These are phyloP conservation scores for Drosophila carrolli DNA, from an alignment of 1,140 invertebrate genomes.

Conservation along the genomic window DNA sequence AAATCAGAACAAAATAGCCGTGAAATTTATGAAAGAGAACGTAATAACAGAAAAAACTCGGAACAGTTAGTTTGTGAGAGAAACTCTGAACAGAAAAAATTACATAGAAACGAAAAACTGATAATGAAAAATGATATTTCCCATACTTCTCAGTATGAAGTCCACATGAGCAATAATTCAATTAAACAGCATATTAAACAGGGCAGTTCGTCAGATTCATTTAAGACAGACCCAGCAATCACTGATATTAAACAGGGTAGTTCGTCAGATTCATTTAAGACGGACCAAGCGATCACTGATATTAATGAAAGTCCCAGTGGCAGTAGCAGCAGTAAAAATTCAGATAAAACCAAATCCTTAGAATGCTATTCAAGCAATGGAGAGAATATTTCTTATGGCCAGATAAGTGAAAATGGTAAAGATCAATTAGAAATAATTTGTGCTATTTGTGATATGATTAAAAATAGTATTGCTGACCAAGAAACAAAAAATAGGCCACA, in stretches of 20 bases:
- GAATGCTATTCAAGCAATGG: not conserved
- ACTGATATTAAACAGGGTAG: not conserved
- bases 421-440: not conserved
- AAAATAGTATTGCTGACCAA: no score
- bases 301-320: not conserved
- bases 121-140: not conserved
- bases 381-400: not conserved
- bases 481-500: no score
- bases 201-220: not conserved
- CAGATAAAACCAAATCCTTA: not conserved
- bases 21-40: not conserved
- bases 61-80: not conserved
- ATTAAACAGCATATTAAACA: not conserved
- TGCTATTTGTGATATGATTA: no score
- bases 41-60: not conserved
- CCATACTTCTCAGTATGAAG: no score
- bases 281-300: not conserved
- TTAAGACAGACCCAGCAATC: no score
- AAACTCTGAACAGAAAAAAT: not conserved
- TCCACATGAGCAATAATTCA: no score
- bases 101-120: not conserved
- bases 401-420: not conserved
- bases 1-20: not conserved
- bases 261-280: no score
- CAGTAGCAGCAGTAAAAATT: not conserved